Evolutionary conservation across 2,888 invertebrate species (phyloP), one percentile per base, ranked within the genome.

Genomic region (Hirudinaria manillensis): DNA sequence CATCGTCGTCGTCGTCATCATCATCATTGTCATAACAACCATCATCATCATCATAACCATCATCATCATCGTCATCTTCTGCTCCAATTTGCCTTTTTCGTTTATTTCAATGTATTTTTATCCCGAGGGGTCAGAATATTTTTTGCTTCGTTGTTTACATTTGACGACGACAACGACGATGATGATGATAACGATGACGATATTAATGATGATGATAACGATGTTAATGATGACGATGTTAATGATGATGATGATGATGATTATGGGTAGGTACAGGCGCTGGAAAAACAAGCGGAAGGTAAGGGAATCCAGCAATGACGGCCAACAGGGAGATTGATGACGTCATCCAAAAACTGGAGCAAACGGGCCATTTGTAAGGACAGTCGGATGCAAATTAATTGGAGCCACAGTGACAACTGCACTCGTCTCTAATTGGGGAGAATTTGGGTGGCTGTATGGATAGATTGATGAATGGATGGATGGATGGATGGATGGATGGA

Each of bases 141-240:
- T 61, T 27, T 16, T 4, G 24, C 29, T 29, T 61, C 10, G 24
- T n/a, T 61, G 24, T 61, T 61, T 53, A 53, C 21, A 4, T 13
- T 61, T 71, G 71, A 36, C 38, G 71, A 16, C 45, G 71, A 38
- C 34, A 38, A 36, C 36, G 71, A 70, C 36, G 71, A 70, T 70
- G 71, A 70, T 36, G 71, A 36, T 70, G 71, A 70, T 70, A 38
- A 70, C 36, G 71, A 70, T 36, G 38, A 70, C 34, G 71, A 70
- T 70, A 38, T 45, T 70, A 7, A 45, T 70, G 38, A 67, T 67
- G 67, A 67, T 24, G 67, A 67, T 67, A 27, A 67, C 13, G 67
- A 67, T 67, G 67, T 10, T 24, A 13, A 67, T 24, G 67, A 67
- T 67, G 67, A 67, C 24, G 67, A 67, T 67, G 67, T 10, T 24